A percentile compares a stretch with the other conserved stretches of the same genome.
phyloP scores from a whole-genome alignment of 1,140 invertebrate species.

The Holotrichia oblita region DNA sequence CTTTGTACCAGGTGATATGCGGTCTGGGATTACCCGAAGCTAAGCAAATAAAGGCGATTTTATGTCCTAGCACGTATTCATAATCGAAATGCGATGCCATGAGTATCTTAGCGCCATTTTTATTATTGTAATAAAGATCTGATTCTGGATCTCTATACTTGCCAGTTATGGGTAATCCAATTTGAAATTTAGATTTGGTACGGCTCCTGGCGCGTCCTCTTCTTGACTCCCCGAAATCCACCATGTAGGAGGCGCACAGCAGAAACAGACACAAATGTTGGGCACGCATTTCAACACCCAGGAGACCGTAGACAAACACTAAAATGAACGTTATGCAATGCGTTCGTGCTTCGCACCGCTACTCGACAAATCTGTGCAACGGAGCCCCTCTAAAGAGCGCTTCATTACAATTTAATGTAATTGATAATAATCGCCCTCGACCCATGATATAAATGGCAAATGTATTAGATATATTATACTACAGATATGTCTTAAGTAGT shows the following conservation, averaged over 20 bases:
- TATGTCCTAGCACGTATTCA: conserved; percentile 92
- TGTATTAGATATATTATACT: no score
- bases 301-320: neutral
- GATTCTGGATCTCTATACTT: conserved; percentile 87
- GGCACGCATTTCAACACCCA: neutral
- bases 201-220: neutral
- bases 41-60: conserved; percentile 90
- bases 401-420: conserved; percentile 2
- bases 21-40: conserved; percentile 85
- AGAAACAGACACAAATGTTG: neutral
- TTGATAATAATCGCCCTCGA: neutral
- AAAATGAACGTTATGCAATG: neutral
- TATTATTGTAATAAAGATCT: conserved; percentile 88
- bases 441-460: no score
- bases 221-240: neutral
- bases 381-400: neutral
- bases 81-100: conserved; percentile 91
- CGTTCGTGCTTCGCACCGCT: neutral
- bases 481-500: neutral
- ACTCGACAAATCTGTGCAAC: neutral
- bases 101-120: conserved; percentile 89
- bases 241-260: neutral
- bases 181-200: conserved; percentile 70
- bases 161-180: conserved; percentile 84
- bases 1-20: conserved; percentile 93